Percentiles rank a stretch among this genome's conserved stretches.
Evolutionary conservation across 2,888 invertebrate species (phyloP).

Genomic region (Piscicola geometra): DNA sequence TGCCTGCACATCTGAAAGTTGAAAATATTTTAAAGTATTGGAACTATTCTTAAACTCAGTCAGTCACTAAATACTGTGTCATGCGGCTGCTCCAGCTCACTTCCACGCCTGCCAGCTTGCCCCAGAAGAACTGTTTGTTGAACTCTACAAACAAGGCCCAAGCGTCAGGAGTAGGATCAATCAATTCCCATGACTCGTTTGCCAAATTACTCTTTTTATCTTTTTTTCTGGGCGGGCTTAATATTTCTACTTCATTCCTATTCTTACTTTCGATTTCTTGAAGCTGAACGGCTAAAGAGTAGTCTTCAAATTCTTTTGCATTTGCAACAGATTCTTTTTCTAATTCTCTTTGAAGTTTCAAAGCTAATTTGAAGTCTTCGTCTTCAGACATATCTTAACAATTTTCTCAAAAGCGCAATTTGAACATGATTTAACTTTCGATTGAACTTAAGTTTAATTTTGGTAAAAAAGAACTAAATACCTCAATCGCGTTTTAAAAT

Average conservation of each 20-base stretch:
- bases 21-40: background rate
- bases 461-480: too few species aligned
- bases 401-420: too few species aligned
- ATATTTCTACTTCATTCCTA: too few species aligned
- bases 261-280: too few species aligned
- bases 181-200: conserved; percentile 66
- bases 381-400: too few species aligned
- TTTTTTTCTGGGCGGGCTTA: too few species aligned
- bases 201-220: background rate
- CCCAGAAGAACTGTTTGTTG: conserved; percentile 77
- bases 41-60: background rate
- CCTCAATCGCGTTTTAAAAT: too few species aligned
- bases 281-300: too few species aligned
- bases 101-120: conserved; percentile 69
- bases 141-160: conserved; percentile 78
- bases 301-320: background rate
- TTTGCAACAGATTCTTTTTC: conserved; percentile 44
- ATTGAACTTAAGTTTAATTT: too few species aligned
- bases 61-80: conserved; percentile 65
- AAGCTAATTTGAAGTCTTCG: too few species aligned
- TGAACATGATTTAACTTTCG: too few species aligned
- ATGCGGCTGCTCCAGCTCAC: conserved; percentile 92
- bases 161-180: conserved; percentile 92
- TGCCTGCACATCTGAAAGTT: conserved; percentile 64
- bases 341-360: conserved; percentile 49